Percentiles rank a stretch among this genome's conserved stretches.
Conservation (phyloP, 2,888 invertebrate species). For the Chelonus formosanus region DNA sequence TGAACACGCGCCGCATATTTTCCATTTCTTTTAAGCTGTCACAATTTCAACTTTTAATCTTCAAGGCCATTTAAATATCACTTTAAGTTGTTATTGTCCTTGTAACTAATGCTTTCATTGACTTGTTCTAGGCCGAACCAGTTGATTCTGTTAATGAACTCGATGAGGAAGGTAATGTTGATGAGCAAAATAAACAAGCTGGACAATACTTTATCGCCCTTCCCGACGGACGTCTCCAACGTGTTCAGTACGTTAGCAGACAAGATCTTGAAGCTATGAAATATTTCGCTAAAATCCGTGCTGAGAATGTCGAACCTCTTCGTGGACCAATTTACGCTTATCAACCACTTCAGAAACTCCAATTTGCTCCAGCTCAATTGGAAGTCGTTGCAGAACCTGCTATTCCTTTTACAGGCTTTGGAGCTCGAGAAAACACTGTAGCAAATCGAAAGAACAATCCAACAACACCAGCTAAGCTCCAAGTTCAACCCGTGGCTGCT, state of each 20-base stretch:
- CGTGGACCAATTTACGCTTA: conserved; percentile 71
- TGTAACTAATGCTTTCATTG: neutral
- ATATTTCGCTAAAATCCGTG: conserved; percentile 72
- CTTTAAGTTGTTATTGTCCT: neutral
- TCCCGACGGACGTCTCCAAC: conserved; percentile 72
- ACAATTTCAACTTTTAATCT: neutral
- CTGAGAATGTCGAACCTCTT: conserved; percentile 72
- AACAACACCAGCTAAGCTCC: conserved; percentile 48
- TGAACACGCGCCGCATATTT: conserved; percentile 15
- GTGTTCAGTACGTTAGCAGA: conserved; percentile 71
- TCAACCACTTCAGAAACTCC: conserved; percentile 57
- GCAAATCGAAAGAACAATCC: conserved; percentile 17
- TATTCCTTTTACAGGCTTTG: conserved; percentile 37
- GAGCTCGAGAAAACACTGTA: conserved; percentile 21
- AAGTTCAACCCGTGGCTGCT: conserved; percentile 54
- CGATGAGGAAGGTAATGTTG: conserved; percentile 56
- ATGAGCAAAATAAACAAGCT: conserved; percentile 52
- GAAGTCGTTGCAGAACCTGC: conserved; percentile 39
- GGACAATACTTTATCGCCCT: conserved; percentile 74
- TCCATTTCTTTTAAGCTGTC: neutral
- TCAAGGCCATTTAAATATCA: neutral
- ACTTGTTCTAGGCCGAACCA: conserved; percentile 44
- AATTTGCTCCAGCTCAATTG: conserved; percentile 50
- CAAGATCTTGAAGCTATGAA: conserved; percentile 70
- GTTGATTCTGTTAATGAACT: conserved; percentile 58